A percentile compares a stretch with the other conserved stretches of the same genome.
These are phyloP conservation scores for Hydrolagus affinis DNA, from an alignment of 2,113 vertebrate genomes.

Conservation along the genomic window DNA sequence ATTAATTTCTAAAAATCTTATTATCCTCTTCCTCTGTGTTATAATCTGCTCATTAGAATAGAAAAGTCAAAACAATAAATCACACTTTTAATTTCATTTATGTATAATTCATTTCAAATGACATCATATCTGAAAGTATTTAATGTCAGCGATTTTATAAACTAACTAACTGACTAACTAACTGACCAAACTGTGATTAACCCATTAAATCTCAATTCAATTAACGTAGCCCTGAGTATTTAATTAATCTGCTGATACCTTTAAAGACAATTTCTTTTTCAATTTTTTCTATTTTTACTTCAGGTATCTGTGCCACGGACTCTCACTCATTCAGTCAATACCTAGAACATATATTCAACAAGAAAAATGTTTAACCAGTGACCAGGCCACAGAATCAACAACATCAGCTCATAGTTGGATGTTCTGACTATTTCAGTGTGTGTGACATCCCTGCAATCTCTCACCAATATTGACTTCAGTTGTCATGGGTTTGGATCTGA, in stretches of 20 bases:
- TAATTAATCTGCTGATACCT: background rate
- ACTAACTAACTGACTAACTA: conserved; percentile 9
- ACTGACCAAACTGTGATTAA: background rate
- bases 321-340: no score
- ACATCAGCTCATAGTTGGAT: no score
- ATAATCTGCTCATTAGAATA: background rate
- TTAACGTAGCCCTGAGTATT: background rate
- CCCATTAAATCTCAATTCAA: background rate
- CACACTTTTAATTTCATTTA: background rate
- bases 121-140: background rate
- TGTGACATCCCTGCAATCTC: no score
- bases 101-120: conserved; percentile 12
- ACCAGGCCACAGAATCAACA: no score
- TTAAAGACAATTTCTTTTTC: background rate
- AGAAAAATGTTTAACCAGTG: no score
- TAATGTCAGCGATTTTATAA: background rate
- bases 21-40: background rate
- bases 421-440: no score
- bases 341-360: no score
- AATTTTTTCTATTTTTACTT: no score
- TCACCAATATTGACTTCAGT: no score
- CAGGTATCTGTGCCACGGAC: no score
- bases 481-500: no score
- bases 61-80: conserved; percentile 8
- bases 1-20: background rate